Evolutionary conservation across 2,113 vertebrate species (phyloP).

Genomic region (Solenodon paradoxus): DNA sequence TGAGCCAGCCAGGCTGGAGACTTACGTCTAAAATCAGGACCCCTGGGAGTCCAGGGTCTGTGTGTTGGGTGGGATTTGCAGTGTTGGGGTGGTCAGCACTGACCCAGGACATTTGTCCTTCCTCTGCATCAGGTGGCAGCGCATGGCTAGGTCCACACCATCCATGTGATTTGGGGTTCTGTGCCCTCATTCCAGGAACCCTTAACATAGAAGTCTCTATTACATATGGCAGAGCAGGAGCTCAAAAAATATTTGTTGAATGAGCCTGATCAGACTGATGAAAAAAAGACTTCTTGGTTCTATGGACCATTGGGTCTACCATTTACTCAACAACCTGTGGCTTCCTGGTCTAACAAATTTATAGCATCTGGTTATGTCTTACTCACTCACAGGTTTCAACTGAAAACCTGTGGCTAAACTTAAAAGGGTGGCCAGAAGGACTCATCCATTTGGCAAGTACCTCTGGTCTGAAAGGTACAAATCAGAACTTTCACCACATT

Average conservation of each 20-base stretch:
- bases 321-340: slow-evolving; percentile 37
- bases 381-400: slow-evolving; percentile 62
- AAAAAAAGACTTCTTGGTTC: slow-evolving; percentile 50
- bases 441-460: slow-evolving; percentile 47
- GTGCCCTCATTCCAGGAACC: not conserved
- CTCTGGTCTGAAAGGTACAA: slow-evolving; percentile 63
- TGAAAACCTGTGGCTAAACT: slow-evolving; percentile 51
- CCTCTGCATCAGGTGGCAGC: not conserved
- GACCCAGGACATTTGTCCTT: not conserved
- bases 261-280: slow-evolving; percentile 24
- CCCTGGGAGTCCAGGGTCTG: not conserved
- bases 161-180: not conserved
- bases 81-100: not conserved
- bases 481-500: slow-evolving; percentile 65
- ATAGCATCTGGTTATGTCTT: slow-evolving; percentile 51
- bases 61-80: not conserved
- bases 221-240: not conserved
- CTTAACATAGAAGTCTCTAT: slow-evolving; percentile 15
- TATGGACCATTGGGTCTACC: slow-evolving; percentile 26
- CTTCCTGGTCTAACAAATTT: slow-evolving; percentile 44
- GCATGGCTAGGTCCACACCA: not conserved
- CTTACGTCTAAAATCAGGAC: not conserved
- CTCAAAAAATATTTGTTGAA: slow-evolving; percentile 46
- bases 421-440: slow-evolving; percentile 45
- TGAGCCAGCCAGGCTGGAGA: not conserved